phyloP scores from a whole-genome alignment of 2,797 vertebrate species.

The Enteromius unitaeniatus region DNA sequence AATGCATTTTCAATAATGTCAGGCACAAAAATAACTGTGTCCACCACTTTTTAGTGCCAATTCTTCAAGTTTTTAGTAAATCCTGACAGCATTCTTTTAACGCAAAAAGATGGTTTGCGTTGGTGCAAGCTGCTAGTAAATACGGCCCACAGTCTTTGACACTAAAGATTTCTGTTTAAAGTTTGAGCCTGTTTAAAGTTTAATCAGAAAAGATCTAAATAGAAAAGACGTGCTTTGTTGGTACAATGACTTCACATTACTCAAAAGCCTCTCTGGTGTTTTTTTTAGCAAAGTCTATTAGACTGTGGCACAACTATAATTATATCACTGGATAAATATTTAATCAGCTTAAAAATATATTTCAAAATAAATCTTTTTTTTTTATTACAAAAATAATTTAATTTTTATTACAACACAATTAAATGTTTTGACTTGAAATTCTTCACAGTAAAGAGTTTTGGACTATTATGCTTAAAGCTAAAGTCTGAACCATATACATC shows the following conservation, averaged over 20 bases:
- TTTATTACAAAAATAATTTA: too few species aligned
- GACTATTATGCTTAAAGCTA: neutral
- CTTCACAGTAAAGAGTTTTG: neutral
- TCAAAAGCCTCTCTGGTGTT: neutral
- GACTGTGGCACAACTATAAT: neutral
- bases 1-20: neutral
- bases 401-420: neutral
- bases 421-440: neutral
- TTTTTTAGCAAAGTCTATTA: neutral
- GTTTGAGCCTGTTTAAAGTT: neutral
- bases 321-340: neutral
- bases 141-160: neutral
- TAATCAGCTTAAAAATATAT: neutral
- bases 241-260: slow-evolving; percentile 12
- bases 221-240: neutral
- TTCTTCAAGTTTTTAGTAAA: neutral
- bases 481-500: too few species aligned
- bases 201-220: neutral
- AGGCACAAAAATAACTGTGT: neutral
- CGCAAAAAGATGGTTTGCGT: neutral
- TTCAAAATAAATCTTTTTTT: neutral
- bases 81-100: neutral
- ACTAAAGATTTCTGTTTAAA: neutral
- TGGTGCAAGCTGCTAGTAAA: neutral
- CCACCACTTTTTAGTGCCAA: neutral